Evolutionary conservation across 1,140 invertebrate species (phyloP), one percentile per base, ranked within the genome.

Genomic region (Drosophila chauvacae): DNA sequence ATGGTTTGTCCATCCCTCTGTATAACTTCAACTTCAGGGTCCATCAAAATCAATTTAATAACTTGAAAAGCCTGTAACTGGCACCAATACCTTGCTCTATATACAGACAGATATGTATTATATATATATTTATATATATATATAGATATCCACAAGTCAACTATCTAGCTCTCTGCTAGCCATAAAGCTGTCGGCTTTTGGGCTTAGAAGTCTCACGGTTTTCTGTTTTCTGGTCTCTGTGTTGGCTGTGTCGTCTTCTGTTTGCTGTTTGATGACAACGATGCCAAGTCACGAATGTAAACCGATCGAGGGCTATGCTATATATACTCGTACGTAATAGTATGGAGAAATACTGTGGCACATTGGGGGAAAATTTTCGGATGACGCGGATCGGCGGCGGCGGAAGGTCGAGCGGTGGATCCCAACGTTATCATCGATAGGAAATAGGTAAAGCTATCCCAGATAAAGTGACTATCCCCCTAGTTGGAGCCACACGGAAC

Each of bases 81-180:
- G 44, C 60, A 65, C 55, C 77, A 75, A 72, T 71, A 64, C 72
- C 69, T 78, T 78, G 60, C 75, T 79, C 66, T 50, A 79, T 65
- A 79, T 77, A 59, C 39, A 28, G 4, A n/a, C 7, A 16, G 9
- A 16, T 10, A 33, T 33, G 23, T 23, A 23, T 23, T 23, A 23
- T 23, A 23, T 23, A 23, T 23, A 23, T 23, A 3, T 53, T 10
- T 55, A 55, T 35, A 20, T 53, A 14, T 20, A 33, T 18, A 7
- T 20, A 48, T 20, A 23, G 58, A 45, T 45, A 58, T 35, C 51
- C 44, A 26, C 50, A 28, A 39, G 20, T 45, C 35, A 20, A 13
- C 33, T 60, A 26, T 41, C 9, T 35, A 9, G 30, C n/a, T 42
- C 37, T 30, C 13, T 58, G 28, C 13, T 42, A 5, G 53, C 55